Evolutionary conservation across 2,888 invertebrate genomes (phyloP).

Genomic region (Slavum lentiscoides): DNA sequence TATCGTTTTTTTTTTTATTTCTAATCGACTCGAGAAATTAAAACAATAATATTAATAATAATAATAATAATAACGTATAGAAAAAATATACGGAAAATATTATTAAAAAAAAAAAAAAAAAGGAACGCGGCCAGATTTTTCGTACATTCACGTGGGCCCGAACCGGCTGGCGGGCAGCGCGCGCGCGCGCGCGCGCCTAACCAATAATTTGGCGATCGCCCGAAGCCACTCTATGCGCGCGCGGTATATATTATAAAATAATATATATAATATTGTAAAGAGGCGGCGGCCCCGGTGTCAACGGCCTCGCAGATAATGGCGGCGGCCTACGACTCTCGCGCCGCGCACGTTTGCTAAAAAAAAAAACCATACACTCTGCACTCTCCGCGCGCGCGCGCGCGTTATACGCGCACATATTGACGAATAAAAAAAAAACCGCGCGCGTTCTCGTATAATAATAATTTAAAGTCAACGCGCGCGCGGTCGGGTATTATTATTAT

Average conservation of each 20-base stretch:
- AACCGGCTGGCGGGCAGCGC: too few species aligned
- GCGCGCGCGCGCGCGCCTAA: neutral
- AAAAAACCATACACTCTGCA: neutral
- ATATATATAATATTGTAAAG: too few species aligned
- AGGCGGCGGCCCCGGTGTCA: conserved; percentile 44
- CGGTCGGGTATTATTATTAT: neutral
- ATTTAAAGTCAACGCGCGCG: conserved; percentile 22
- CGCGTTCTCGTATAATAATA: neutral
- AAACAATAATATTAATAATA: too few species aligned
- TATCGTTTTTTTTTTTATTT: too few species aligned
- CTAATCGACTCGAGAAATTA: too few species aligned
- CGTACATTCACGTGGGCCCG: too few species aligned
- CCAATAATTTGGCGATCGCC: conserved; percentile 52
- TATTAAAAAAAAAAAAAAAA: too few species aligned
- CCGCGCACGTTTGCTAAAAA: conserved; percentile 47
- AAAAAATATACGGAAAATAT: too few species aligned
- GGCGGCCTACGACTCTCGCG: conserved; percentile 22
- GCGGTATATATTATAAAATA: too few species aligned
- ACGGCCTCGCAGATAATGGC: conserved; percentile 51
- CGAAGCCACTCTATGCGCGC: neutral
- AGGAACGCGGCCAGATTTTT: too few species aligned
- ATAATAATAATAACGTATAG: too few species aligned
- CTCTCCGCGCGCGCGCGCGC: neutral
- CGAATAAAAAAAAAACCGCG: neutral
- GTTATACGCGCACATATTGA: neutral